Evolutionary conservation across 2,113 vertebrate genomes (phyloP).

Genomic region (Cyrtonyx montezumae): DNA sequence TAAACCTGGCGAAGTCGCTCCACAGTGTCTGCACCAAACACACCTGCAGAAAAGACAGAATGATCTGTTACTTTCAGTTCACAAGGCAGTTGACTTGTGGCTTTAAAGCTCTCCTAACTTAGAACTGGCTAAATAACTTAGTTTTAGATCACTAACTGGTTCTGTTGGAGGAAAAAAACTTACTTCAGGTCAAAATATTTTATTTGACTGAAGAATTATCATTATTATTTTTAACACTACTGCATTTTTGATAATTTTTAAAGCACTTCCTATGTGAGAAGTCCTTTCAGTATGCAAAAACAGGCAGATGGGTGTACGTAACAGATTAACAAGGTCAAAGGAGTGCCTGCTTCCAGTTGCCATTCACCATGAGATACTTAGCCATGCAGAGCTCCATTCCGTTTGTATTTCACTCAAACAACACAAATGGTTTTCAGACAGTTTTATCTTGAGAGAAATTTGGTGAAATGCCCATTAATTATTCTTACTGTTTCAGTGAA

Average conservation of each 20-base stretch:
- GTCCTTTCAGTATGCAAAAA: neutral
- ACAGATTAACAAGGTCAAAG: neutral
- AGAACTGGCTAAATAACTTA: neutral
- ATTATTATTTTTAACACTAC: neutral
- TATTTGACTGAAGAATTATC: neutral
- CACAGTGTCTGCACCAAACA: slow-evolving; percentile 94
- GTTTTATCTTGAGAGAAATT: neutral
- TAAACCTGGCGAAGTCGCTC: slow-evolving; percentile 89
- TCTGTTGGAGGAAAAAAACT: neutral
- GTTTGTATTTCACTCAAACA: neutral
- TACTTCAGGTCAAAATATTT: neutral
- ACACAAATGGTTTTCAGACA: neutral
- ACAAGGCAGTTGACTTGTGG: neutral
- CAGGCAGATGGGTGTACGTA: neutral
- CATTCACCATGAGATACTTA: neutral
- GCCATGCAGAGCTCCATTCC: neutral
- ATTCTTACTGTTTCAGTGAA: neutral
- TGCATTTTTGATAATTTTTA: neutral
- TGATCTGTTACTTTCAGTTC: neutral
- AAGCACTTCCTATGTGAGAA: neutral
- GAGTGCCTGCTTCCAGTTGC: neutral
- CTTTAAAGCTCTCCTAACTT: neutral
- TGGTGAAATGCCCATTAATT: neutral
- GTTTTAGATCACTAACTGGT: neutral
- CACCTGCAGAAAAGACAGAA: slow-evolving; percentile 83